Conservation (phyloP, 2,113 vertebrate species). For the Ctenodactylus gundi region DNA sequence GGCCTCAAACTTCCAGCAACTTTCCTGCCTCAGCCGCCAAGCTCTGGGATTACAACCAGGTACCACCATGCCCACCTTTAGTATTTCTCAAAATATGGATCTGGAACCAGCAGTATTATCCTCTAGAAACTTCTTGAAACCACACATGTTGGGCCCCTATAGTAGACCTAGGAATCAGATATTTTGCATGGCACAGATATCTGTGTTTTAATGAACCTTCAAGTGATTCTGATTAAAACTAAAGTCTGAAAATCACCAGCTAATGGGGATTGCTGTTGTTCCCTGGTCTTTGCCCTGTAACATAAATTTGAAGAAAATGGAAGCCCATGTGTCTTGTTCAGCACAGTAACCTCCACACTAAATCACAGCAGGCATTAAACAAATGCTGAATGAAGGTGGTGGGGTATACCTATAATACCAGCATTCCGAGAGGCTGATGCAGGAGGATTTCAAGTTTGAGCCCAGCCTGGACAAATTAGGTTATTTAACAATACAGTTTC, state of each 20-base stretch:
- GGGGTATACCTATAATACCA: too few relatives aligned
- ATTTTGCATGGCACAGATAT: not conserved
- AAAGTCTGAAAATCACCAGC: not conserved
- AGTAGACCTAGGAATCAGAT: not conserved
- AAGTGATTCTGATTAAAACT: not conserved
- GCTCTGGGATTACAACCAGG: too few relatives aligned
- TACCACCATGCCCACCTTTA: too few relatives aligned
- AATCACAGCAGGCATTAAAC: not conserved
- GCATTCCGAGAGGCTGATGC: too few relatives aligned
- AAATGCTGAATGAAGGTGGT: not conserved
- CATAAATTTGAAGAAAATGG: not conserved
- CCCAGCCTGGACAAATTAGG: too few relatives aligned
- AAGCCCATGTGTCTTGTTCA: not conserved
- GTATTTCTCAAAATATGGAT: not conserved
- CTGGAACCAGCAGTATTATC: not conserved
- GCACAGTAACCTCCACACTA: not conserved
- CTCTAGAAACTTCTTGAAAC: not conserved
- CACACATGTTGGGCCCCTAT: not conserved
- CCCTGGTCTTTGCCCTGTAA: too few relatives aligned
- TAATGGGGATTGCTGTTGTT: not conserved
- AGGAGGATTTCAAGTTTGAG: too few relatives aligned
- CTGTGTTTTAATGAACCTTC: not conserved
- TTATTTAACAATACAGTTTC: too few relatives aligned
- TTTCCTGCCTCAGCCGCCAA: too few relatives aligned
- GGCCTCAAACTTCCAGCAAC: too few relatives aligned